phyloP scores from a whole-genome alignment of 37 sponge, comb jelly and placozoan genomes.

The Cladorhizidae sp. region DNA sequence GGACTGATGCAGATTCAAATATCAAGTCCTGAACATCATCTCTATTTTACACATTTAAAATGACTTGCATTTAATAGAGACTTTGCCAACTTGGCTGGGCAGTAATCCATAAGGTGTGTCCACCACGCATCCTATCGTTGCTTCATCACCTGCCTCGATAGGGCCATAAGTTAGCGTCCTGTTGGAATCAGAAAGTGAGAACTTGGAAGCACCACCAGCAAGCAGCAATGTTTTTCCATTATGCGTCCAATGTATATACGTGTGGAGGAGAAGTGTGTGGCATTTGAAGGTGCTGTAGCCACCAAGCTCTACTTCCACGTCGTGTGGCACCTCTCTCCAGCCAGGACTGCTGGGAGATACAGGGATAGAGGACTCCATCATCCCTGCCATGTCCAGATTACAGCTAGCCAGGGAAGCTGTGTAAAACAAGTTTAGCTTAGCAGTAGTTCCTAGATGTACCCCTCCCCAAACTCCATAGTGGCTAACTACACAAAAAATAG shows the following conservation, averaged over 20 bases:
- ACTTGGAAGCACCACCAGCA: not conserved
- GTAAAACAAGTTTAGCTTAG: no score
- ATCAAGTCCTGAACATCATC: no score
- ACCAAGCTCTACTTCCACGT: conserved; percentile 6
- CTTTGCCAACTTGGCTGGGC: conserved; percentile 38
- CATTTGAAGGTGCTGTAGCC: conserved; percentile 30
- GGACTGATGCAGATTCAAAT: no score
- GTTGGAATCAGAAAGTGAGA: not conserved
- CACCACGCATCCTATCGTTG: conserved; percentile 30
- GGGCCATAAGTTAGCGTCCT: conserved; percentile 29
- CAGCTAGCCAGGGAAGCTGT: not conserved
- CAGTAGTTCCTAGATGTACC: no score
- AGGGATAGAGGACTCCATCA: not conserved
- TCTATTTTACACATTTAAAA: not conserved
- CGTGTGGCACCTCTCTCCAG: conserved; percentile 28
- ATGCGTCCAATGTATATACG: conserved; percentile 11
- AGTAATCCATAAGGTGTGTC: conserved; percentile 24
- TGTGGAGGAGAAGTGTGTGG: conserved; percentile 1
- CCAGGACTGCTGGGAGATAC: conserved; percentile 24
- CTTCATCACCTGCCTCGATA: conserved; percentile 15
- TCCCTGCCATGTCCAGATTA: not conserved
- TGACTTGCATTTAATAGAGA: conserved; percentile 36
- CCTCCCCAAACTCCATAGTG: no score
- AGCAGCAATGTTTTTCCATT: conserved; percentile 12
- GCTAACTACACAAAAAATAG: no score